Base-by-base conservation (phyloP, 1,140 invertebrate species). In the Paraescarpia echinospica region DNA sequence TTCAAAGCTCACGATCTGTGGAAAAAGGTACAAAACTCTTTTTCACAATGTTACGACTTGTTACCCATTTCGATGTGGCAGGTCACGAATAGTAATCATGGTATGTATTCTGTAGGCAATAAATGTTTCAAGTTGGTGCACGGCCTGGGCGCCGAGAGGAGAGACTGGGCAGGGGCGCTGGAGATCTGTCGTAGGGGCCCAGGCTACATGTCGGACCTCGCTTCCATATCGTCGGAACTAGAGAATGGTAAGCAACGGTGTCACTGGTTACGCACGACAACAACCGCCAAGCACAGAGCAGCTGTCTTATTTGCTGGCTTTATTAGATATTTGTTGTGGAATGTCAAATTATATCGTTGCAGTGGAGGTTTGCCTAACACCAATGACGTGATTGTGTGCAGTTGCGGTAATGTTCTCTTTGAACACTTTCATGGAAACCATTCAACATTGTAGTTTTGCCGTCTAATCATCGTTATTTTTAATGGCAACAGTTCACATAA, bases 71-170 rank as follows among this genome's bases (percentile, higher is more conserved):
- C n/a, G n/a, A n/a, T n/a, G n/a, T n/a, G n/a, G n/a, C n/a, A n/a
- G n/a, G n/a, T 18, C 59, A 2, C 59, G 2, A 77, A 77, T 18
- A 77, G 59, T 77, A 27, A 77, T 27, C 4, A 27, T 77, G 59
- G 59, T 77, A 77, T 77, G 22, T 31, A 27, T 77, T 0, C 27
- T 6, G 59, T 18, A 90, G 90, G 90, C 90, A 90, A 90, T 90
- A 90, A 90, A 22, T 90, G 90, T 31, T 90, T 35, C 90, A 90
- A 90, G 90, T n/a, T 90, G 90, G 90, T 90, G 14, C 90, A 34
- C 34, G 34, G 35, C 18, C 22, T 35, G 34, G 34, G 35, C 2
- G 18, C 18, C 18, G n/a, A 90, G 2, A 22, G 90, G 9, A 41
- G 34, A 41, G 35, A 41, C n/a, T 90, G 90, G 90, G 35, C 34